phyloP scores from a whole-genome alignment of 2,888 invertebrate species.

The Ypsolopha sequella region DNA sequence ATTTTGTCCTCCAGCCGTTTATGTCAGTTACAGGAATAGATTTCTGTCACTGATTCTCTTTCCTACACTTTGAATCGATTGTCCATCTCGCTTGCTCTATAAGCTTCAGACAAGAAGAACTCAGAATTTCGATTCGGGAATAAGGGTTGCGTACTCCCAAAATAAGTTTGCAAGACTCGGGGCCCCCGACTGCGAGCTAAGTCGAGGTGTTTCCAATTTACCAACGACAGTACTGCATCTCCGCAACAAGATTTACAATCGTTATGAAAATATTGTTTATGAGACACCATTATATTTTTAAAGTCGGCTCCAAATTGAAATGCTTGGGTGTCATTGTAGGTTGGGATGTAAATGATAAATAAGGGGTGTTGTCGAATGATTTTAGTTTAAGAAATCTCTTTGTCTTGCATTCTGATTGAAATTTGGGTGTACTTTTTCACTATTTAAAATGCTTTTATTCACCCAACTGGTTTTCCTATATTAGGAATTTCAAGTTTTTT shows the following conservation, averaged over 20 bases:
- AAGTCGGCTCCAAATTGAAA: conserved; percentile 14
- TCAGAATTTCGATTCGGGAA: not conserved
- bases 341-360: no score
- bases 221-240: conserved; percentile 27
- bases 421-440: no score
- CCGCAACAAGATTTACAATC: conserved; percentile 50
- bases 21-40: conserved; percentile 62
- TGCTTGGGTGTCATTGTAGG: no score
- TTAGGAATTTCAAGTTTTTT: no score
- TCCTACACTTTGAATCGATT: not conserved
- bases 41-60: conserved; percentile 7
- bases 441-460: no score
- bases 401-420: no score
- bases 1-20: conserved; percentile 4
- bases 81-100: not conserved
- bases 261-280: conserved; percentile 44
- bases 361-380: no score
- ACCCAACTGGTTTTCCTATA: no score
- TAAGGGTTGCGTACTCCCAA: not conserved
- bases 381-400: no score
- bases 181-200: conserved; percentile 11
- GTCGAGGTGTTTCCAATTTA: conserved; percentile 59
- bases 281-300: conserved; percentile 47
- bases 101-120: not conserved
- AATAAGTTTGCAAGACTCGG: not conserved